These are phyloP conservation scores for Tiliacea citrago DNA, from an alignment of 2,888 invertebrate genomes.

Conservation along the genomic window DNA sequence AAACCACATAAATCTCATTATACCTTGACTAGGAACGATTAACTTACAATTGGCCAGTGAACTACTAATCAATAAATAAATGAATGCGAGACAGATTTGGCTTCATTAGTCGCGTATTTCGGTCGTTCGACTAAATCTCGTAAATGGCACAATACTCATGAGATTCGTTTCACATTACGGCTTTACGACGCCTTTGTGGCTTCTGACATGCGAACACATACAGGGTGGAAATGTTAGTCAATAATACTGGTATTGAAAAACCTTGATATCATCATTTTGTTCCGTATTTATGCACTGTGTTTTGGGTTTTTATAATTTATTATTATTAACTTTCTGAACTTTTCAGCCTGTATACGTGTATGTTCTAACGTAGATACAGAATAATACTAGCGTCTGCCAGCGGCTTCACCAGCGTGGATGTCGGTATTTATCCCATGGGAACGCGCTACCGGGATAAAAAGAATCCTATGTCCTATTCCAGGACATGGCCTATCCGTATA, in stretches of 20 bases:
- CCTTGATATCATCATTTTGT: not conserved
- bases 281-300: not conserved
- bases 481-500: too few relatives aligned
- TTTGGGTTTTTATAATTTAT: too few relatives aligned
- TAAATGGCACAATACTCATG: constrained; percentile 29
- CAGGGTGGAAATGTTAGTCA: constrained; percentile 2
- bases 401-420: too few relatives aligned
- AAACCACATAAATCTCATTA: constrained; percentile 11
- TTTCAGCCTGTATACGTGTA: not conserved
- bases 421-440: too few relatives aligned
- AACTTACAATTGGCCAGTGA: constrained; percentile 17
- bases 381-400: too few relatives aligned
- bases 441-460: too few relatives aligned
- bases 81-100: constrained; percentile 32
- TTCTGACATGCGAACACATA: constrained; percentile 51
- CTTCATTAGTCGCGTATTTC: constrained; percentile 52
- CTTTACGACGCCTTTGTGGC: constrained; percentile 71
- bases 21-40: constrained; percentile 18
- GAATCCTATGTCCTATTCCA: too few relatives aligned
- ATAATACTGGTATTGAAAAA: not conserved
- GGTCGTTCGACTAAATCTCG: constrained; percentile 40
- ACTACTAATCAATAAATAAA: constrained; percentile 41
- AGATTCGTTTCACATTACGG: constrained; percentile 65
- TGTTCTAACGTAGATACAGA: too few relatives aligned
- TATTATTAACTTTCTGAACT: not conserved